Conservation (phyloP, 2,797 vertebrate genomes). For the Diplodus sargus region DNA sequence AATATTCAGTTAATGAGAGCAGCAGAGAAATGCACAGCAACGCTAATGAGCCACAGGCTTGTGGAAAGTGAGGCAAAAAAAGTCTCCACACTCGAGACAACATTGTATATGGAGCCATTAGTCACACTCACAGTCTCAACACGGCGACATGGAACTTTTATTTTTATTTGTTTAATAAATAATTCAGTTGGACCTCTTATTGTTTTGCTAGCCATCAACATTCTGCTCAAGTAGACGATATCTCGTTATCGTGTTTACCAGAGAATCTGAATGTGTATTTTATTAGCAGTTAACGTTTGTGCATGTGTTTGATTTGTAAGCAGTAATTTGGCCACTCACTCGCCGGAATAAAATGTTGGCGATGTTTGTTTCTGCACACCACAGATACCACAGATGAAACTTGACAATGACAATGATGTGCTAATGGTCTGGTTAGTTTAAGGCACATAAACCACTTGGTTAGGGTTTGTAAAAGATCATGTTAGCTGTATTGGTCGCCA, state of each 20-base stretch:
- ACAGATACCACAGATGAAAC: too few species aligned
- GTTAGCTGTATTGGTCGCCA: too few species aligned
- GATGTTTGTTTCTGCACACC: too few species aligned
- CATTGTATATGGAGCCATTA: background rate
- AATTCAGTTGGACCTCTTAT: background rate
- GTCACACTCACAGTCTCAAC: slow-evolving; percentile 9
- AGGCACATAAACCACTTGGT: too few species aligned
- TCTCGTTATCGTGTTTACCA: background rate
- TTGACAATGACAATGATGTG: too few species aligned
- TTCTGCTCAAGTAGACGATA: background rate
- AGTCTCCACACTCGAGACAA: background rate
- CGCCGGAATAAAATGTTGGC: too few species aligned
- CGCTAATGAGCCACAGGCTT: slow-evolving; percentile 32
- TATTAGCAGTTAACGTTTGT: background rate
- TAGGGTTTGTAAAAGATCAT: too few species aligned
- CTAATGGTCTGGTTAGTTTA: too few species aligned
- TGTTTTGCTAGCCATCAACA: background rate
- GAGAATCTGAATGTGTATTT: background rate
- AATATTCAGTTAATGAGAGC: slow-evolving; percentile 44
- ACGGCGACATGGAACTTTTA: background rate
- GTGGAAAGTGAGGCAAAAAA: slow-evolving; percentile 21
- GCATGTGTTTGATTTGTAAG: background rate
- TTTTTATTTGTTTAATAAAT: slow-evolving; percentile 12
- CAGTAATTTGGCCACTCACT: background rate
- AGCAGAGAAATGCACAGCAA: slow-evolving; percentile 16